Conservation (phyloP, 1,140 invertebrate species). For the Hirudo medicinalis region DNA sequence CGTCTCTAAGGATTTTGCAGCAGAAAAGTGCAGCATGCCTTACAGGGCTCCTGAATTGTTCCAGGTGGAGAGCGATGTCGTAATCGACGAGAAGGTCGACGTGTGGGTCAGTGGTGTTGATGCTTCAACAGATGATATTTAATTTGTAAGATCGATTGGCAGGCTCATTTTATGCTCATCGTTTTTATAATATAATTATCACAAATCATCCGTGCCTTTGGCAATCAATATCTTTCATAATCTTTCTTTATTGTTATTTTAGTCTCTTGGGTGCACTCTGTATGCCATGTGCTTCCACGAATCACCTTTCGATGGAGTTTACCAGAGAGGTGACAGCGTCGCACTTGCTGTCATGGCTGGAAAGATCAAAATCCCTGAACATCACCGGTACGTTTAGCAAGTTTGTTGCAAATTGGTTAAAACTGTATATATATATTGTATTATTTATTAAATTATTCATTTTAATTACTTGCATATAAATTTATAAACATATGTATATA, state of each 20-base stretch:
- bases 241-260: slow-evolving; percentile 35
- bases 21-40: slow-evolving; percentile 71
- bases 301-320: slow-evolving; percentile 69
- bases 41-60: slow-evolving; percentile 77
- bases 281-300: slow-evolving; percentile 73
- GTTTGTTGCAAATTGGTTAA: too few relatives aligned
- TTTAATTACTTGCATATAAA: too few relatives aligned
- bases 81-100: slow-evolving; percentile 69
- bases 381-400: slow-evolving; percentile 30
- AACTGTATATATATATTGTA: too few relatives aligned
- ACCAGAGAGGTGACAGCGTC: slow-evolving; percentile 72
- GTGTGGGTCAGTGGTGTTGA: slow-evolving; percentile 57
- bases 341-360: slow-evolving; percentile 69
- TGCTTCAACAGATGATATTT: not conserved
- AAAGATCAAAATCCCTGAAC: slow-evolving; percentile 58
- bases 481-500: too few relatives aligned
- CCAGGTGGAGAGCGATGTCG: slow-evolving; percentile 63
- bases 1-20: slow-evolving; percentile 53
- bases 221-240: not conserved
- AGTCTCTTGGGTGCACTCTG: slow-evolving; percentile 72
- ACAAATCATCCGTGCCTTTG: slow-evolving; percentile 14
- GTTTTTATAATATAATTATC: not conserved
- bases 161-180: not conserved
- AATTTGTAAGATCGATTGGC: not conserved
- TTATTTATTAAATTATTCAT: too few relatives aligned